A percentile compares a stretch with the other conserved stretches of the same genome.
Conservation (phyloP, 2,888 invertebrate species). For the Perizoma flavofasciatum region DNA sequence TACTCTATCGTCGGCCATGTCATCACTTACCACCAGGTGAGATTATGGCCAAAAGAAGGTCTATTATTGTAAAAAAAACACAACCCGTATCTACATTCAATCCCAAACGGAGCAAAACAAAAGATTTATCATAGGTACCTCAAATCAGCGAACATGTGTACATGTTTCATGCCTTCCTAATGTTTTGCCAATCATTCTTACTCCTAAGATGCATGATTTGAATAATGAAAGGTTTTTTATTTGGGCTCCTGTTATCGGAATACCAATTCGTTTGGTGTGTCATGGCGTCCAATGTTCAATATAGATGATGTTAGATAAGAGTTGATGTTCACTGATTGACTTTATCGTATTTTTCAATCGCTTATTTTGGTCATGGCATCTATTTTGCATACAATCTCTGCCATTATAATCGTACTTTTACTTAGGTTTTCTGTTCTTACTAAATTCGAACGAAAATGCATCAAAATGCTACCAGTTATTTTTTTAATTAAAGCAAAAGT, state of each 20-base stretch:
- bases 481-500: no score
- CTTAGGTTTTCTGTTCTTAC: no score
- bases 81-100: conserved; percentile 16
- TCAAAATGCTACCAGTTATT: no score
- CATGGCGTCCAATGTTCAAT: conserved; percentile 42
- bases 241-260: conserved; percentile 48
- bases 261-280: conserved; percentile 66
- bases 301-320: conserved; percentile 25
- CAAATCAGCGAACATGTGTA: conserved; percentile 46
- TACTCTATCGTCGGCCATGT: no score
- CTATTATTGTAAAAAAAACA: no score
- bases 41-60: no score
- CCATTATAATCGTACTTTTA: not conserved
- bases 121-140: conserved; percentile 64
- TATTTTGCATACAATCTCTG: not conserved
- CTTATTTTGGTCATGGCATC: conserved; percentile 2
- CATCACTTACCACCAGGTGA: no score
- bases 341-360: conserved; percentile 18
- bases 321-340: conserved; percentile 22
- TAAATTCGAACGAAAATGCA: no score
- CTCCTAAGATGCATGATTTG: conserved; percentile 46
- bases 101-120: conserved; percentile 35
- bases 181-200: conserved; percentile 78
- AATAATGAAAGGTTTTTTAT: conserved; percentile 70
- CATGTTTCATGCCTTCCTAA: conserved; percentile 63